Evolutionary conservation across 2,888 invertebrate species (phyloP), one percentile per base, ranked within the genome.

Genomic region (Limnephilus auricula): DNA sequence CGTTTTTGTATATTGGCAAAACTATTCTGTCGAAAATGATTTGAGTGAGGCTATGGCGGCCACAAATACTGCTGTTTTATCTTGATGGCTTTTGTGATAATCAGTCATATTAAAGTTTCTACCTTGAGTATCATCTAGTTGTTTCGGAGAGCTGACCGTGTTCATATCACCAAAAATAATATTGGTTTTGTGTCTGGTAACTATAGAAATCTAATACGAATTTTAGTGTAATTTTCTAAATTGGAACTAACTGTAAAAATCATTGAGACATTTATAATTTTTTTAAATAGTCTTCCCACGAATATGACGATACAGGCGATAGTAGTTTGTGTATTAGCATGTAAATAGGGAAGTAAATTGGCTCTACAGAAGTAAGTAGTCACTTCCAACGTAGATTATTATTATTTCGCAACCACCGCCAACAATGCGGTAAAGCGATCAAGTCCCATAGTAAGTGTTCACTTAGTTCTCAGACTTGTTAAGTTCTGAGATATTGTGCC

Each of bases 401-500:
- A 65, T 65, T 65, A 65, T 65, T 65, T 65, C 65, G 65, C 65
- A 65, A 65, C 65, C 65, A 65, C 65, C 65, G 65, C 65, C 65
- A 65, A 65, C n/a, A 65, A 65, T 65, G 65, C n/a, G 65, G 65
- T 65, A 25, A 65, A 65, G 25, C 65, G 65, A 65, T 65, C 65
- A 34, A 32, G 34, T 31, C 32, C 34, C 34, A 82, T 32, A 82
- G 32, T 82, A 82, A 82, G 32, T 82, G 82, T 82, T 82, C 34
- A 34, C 82, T 34, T 34, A 82, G 82, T 82, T 82, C 82, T 34
- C 34, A 34, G 82, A 82, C 82, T 82, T 82, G 80, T 82, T 82
- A 32, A 82, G 82, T 32, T 34, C 82, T 82, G 82, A 82, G 82
- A 32, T 82, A 82, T 82, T 82, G 10, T 82, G 82, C 82, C 82